These are phyloP conservation scores for Trachops cirrhosus DNA, from an alignment of 2,797 vertebrate species.

Conservation along the genomic window DNA sequence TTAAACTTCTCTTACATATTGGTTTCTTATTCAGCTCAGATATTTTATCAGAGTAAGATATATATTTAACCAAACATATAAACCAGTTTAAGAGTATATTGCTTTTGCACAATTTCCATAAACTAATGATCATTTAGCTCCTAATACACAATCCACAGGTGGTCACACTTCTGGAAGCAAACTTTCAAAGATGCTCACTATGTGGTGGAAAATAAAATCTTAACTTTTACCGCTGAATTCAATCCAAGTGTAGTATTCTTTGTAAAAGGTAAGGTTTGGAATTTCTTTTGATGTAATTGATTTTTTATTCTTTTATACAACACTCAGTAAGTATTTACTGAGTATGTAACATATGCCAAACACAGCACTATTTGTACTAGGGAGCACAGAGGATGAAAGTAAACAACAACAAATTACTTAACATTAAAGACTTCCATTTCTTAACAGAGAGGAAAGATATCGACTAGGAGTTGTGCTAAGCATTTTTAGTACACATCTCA, in stretches of 20 bases:
- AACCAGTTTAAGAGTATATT: not conserved
- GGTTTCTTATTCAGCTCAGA: slow-evolving; percentile 14
- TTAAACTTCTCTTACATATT: not conserved
- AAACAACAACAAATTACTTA: not conserved
- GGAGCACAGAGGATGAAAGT: not conserved
- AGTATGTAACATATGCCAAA: not conserved
- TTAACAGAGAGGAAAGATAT: not conserved
- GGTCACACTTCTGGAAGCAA: not conserved
- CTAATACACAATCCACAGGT: not conserved
- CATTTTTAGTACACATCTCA: not conserved
- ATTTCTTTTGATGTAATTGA: not conserved
- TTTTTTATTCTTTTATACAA: not conserved
- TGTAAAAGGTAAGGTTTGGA: not conserved
- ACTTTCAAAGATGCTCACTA: not conserved
- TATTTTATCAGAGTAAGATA: not conserved
- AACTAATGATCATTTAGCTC: not conserved
- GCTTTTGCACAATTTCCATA: not conserved
- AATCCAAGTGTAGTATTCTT: not conserved
- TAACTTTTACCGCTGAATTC: not conserved
- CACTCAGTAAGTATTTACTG: not conserved
- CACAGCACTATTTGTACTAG: not conserved
- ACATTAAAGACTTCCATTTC: not conserved
- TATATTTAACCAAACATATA: not conserved
- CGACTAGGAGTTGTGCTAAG: not conserved
- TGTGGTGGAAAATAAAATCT: not conserved